phyloP scores from a whole-genome alignment of 2,888 invertebrate genomes.

The Platerodrilus igneus region DNA sequence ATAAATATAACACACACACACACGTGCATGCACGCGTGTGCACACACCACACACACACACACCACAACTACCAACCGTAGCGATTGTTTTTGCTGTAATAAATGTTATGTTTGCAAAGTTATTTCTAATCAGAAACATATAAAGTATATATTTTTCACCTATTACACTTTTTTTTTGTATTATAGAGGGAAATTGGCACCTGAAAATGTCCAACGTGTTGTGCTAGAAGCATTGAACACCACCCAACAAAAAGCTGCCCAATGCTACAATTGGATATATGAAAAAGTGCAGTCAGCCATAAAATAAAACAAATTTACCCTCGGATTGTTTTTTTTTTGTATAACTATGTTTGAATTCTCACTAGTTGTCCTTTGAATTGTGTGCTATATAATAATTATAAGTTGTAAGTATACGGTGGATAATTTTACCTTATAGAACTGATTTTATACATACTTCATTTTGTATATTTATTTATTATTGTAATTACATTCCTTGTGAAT shows the following conservation, averaged over 20 bases:
- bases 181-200: slow-evolving; percentile 70
- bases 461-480: no score
- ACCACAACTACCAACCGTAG: no score
- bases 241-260: slow-evolving; percentile 63
- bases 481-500: slow-evolving; percentile 11
- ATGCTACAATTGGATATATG: slow-evolving; percentile 70
- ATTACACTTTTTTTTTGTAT: no score
- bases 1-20: no score
- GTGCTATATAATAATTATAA: not conserved
- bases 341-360: slow-evolving; percentile 2
- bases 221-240: slow-evolving; percentile 60
- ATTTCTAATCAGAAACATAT: not conserved
- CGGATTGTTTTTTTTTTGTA: not conserved
- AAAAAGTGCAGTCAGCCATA: slow-evolving; percentile 63
- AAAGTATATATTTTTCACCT: not conserved
- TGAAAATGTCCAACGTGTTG: slow-evolving; percentile 68
- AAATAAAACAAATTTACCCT: slow-evolving; percentile 29
- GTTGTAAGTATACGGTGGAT: no score
- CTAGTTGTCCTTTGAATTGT: slow-evolving; percentile 1
- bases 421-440: no score
- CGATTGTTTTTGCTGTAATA: no score
- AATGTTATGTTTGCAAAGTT: not conserved
- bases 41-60: no score
- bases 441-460: no score
- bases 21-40: no score